These are phyloP conservation scores for Macrotus californicus DNA, from an alignment of 2,113 vertebrate genomes.

Conservation along the genomic window DNA sequence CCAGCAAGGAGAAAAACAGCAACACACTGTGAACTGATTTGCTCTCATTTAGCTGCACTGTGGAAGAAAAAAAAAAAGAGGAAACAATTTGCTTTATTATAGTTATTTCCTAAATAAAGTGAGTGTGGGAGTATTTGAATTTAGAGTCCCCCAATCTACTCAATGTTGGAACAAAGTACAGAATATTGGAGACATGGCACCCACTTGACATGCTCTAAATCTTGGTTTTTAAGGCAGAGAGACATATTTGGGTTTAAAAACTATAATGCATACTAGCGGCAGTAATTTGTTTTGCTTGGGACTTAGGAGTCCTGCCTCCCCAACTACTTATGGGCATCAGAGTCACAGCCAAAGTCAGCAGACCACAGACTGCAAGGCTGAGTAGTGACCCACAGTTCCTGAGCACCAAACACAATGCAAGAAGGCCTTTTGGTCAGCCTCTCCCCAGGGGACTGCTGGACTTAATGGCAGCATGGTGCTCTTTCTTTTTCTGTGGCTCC, in stretches of 20 bases:
- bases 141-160: background rate
- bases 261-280: background rate
- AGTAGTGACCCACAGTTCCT: background rate
- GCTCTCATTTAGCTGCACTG: conserved; percentile 36
- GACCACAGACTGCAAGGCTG: background rate
- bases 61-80: background rate
- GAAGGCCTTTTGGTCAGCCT: background rate
- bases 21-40: conserved; percentile 43
- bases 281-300: background rate
- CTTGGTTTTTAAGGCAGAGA: background rate
- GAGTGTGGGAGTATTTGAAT: conserved; percentile 6
- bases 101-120: conserved; percentile 41
- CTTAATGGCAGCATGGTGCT: background rate
- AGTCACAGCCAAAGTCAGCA: background rate
- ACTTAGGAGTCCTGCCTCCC: background rate
- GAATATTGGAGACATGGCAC: background rate
- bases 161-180: background rate
- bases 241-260: background rate
- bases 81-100: background rate
- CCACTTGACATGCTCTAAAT: background rate
- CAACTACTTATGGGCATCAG: background rate
- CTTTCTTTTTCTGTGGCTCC: background rate
- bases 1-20: conserved; percentile 37
- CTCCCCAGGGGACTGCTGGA: background rate
- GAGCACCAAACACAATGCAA: background rate